Evolutionary conservation across 2,113 vertebrate species (phyloP), one percentile per base, ranked within the genome.

Genomic region (Bombycilla garrulus): DNA sequence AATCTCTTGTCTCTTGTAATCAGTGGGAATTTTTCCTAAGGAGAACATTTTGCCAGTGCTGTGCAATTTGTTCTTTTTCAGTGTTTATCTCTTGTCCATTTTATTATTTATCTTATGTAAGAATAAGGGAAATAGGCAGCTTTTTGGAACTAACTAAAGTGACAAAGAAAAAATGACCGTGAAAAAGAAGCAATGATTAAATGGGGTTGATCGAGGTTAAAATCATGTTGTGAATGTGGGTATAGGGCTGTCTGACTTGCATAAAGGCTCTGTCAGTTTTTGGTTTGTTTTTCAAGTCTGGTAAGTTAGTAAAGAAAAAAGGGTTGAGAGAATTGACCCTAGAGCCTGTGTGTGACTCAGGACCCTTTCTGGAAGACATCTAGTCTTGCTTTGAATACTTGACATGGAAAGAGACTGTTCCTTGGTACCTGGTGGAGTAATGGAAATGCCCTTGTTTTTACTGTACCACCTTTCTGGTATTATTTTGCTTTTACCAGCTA

Each of bases 1-100:
- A 91, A 92, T 78, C 42, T 92, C 72, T 92, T 81, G 65, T 88
- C 88, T 92, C 60, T 84, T 86, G 25, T n/a, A 93, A 81, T 96
- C 92, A 96, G 88, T 70, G 51, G 67, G 65, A 91, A 23, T 74
- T 93, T 97, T 64, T 88, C 88, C 67, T 79, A 70, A 78, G 92
- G 86, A 93, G 51, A 96, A 74, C 24, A 88, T 91, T 92, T 92
- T 89, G 47, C 26, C 38, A 84, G 40, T 16, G 33, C 14, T 71
- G 80, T 40, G 71, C 12, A 80, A 65, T 84, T 91, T 86, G 56
- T 60, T 93, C 56, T 81, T 69, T 90, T 58, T 64, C 17, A 7
- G 12, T 78, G 60, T 47, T 84, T 74, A 71, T 94, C 80, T 74
- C 78, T 56, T 81, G 56, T 74, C 76, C n/a, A 22, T 82, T 93